Evolutionary conservation across 2,888 invertebrate genomes (phyloP).

Genomic region (Phengaris arion): DNA sequence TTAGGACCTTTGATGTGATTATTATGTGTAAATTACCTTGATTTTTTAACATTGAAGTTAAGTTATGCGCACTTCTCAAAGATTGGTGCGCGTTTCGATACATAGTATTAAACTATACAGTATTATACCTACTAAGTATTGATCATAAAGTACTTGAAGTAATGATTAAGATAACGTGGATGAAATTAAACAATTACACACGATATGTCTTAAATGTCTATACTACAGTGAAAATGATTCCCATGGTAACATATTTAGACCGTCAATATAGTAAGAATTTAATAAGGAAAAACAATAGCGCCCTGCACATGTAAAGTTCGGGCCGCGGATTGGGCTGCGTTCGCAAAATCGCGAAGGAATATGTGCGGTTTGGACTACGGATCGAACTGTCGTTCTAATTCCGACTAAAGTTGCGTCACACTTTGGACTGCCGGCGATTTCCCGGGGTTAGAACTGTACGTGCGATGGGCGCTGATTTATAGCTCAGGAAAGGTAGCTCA

Average conservation of each 20-base stretch:
- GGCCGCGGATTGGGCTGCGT: too few relatives aligned
- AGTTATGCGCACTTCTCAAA: neutral
- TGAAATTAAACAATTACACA: neutral
- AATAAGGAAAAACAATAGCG: neutral
- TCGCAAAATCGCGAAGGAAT: too few relatives aligned
- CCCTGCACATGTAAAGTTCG: too few relatives aligned
- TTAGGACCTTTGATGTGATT: neutral
- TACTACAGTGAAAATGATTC: slow-evolving; percentile 2
- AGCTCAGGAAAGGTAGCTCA: neutral
- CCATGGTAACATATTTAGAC: slow-evolving; percentile 6
- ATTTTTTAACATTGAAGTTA: neutral
- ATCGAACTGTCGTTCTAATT: too few relatives aligned
- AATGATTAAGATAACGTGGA: neutral
- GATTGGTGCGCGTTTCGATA: slow-evolving; percentile 5
- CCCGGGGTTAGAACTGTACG: too few relatives aligned
- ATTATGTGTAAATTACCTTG: neutral
- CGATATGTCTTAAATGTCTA: slow-evolving; percentile 21
- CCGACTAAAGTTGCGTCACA: too few relatives aligned
- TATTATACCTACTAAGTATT: slow-evolving; percentile 1
- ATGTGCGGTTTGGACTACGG: too few relatives aligned
- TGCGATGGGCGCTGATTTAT: neutral
- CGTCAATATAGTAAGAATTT: neutral
- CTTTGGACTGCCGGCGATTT: too few relatives aligned
- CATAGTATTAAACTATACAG: slow-evolving; percentile 12
- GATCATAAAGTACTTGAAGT: neutral